Conservation (phyloP, 1,140 invertebrate species). For the Medauroidea extradentata region DNA sequence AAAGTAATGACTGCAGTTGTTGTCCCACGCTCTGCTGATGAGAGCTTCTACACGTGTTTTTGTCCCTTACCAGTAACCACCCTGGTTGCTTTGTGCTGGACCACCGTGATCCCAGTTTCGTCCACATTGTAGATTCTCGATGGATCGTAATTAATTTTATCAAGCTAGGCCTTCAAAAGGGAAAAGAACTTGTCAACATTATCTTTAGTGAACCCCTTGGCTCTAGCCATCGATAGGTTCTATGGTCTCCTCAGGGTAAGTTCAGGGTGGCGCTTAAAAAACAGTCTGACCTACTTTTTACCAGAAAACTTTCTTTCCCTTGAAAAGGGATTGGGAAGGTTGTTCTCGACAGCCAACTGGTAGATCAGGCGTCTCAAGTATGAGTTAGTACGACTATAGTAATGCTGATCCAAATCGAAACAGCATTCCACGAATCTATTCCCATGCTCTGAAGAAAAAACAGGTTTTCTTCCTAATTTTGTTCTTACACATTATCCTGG, state of each 20-base stretch:
- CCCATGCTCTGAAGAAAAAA: conserved; percentile 22
- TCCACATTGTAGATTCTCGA: conserved; percentile 16
- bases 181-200: neutral
- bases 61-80: conserved; percentile 27
- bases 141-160: conserved; percentile 14
- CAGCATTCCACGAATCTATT: conserved; percentile 23
- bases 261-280: neutral
- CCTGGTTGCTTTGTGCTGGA: conserved; percentile 22
- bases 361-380: conserved; percentile 24
- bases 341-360: conserved; percentile 29
- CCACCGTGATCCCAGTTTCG: conserved; percentile 16
- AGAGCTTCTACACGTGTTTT: too few species aligned
- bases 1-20: too few species aligned
- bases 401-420: conserved; percentile 20
- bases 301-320: neutral
- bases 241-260: neutral
- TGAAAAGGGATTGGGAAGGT: neutral
- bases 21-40: too few species aligned
- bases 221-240: neutral
- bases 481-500: too few species aligned
- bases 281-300: neutral
- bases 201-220: conserved; percentile 1
- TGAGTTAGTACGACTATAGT: conserved; percentile 21
- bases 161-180: neutral
- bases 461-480: conserved; percentile 13